Base-by-base conservation (phyloP, 2,888 invertebrate species). In the Agrilus biguttatus region DNA sequence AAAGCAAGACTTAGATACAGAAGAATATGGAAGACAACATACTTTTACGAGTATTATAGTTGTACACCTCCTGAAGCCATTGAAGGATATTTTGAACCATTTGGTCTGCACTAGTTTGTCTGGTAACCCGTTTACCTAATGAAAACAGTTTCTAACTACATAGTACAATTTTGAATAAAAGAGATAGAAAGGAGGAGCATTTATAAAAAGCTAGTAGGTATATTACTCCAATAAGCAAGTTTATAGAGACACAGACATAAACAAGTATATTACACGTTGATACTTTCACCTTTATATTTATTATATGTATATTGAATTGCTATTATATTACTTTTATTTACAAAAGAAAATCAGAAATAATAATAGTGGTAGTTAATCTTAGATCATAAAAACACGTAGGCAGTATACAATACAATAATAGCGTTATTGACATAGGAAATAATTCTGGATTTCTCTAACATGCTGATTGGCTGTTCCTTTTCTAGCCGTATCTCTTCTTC, bases 81-180 rank as follows among this genome's bases (percentile, higher is more conserved):
- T 79, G 77, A 45, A 83, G 73, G 51, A 83, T 76, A 58, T 82
- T 79, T 61, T 77, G 74, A 43, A 83, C 81, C 77, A 82, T 81
- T 59, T 79, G 76, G 57, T 83, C 83, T 41, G 78, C 74, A 50
- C 72, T 75, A 21, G 69, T 68, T 53, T 71, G 72, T 58, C 71
- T 66, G 41, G 63, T 64, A 37, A 67, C 62, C 44, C 67, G 53
- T 47, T 54, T 58, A 40, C 52, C 58, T 45, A 43, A 33, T 37
- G 8, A 36, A 40, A 34, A 14, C 17, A 36, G 5, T 39, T 39
- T 41, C 8, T 17, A 14, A 13, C 12, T 37, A 37, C 37, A 23
- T 37, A 37, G 41, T 35, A 38, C 32, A 41, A 28, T 38, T n/a
- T 40, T 36, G 39, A 14, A 28, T 23, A 37, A 38, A 14, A 14